Evolutionary conservation across 1,140 invertebrate species (phyloP), one percentile per base, ranked within the genome.

Genomic region (Drosophila guanche): DNA sequence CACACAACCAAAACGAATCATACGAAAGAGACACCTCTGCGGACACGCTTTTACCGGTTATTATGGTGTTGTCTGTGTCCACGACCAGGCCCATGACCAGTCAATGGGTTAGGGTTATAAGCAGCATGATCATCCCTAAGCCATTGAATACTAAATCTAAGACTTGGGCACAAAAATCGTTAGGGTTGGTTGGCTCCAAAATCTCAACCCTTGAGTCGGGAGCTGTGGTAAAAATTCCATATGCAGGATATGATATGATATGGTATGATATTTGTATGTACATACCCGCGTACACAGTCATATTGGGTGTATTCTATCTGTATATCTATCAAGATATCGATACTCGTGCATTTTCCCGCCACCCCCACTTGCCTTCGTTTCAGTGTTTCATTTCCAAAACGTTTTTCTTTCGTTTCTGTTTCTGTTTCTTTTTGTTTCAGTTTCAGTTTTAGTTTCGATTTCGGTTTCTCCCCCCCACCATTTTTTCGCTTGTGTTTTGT

Each of bases 261-360:
- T 37, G 16, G 1, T 20, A 20, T 20, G 16, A 37, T 37, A 2
- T 33, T 3, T 33, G 33, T 37, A 4, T 37, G 60, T 55, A 55
- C 50, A 67, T 67, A 41, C 29, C 16, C 65, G 61, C 58, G 58
- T 10, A 10, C 33, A 20, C 16, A 0, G 0, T 37, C 33, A 37
- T 37, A 37, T 37, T 10, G 33, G 33, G 10, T 10, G 29, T 27
- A 5, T 20, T 20, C 25, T 6, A 6, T 6, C 6, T 6, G 5
- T 46, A 29, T 62, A 42, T 65, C 42, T 50, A 16, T 65, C 45
- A 33, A 65, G 45, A 69, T 62, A 62, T 73, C 59, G 58, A 72
- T 73, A 73, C 70, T 56, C 29, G 10, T 37, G 10, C 33, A 37
- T 37, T 63, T 63, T 60, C 52, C 40, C 70, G 57, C 62, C 69